A percentile compares a stretch with the other conserved stretches of the same genome.
These are phyloP conservation scores for Ctenodactylus gundi DNA, from an alignment of 2,113 vertebrate species.

Conservation along the genomic window DNA sequence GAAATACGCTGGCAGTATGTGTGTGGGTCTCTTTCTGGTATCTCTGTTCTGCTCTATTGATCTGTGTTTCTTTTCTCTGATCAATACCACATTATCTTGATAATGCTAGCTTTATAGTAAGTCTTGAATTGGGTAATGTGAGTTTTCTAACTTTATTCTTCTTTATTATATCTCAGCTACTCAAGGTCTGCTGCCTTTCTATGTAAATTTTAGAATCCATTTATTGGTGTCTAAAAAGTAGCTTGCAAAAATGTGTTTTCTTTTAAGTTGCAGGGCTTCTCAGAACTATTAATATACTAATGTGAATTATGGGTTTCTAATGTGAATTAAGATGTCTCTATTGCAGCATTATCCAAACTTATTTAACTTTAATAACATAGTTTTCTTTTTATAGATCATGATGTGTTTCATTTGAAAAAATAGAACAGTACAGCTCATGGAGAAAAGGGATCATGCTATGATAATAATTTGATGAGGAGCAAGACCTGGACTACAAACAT, in stretches of 20 bases:
- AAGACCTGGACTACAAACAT: neutral
- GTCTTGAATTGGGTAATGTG: neutral
- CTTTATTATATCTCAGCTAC: neutral
- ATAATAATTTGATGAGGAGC: neutral
- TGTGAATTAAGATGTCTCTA: neutral
- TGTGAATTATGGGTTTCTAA: neutral
- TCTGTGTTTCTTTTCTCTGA: neutral
- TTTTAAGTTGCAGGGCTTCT: neutral
- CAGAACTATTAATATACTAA: neutral
- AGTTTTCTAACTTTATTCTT: neutral
- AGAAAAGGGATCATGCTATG: neutral
- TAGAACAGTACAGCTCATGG: neutral
- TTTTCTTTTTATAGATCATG: neutral
- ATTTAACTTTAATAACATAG: neutral
- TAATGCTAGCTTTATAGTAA: neutral
- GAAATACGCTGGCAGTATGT: neutral
- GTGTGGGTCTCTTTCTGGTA: neutral
- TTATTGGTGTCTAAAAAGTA: neutral
- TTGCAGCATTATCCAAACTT: neutral
- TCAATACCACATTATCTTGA: neutral
- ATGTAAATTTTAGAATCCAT: neutral
- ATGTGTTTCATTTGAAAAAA: neutral
- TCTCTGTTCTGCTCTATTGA: neutral
- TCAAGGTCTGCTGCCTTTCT: neutral
- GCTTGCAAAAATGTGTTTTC: neutral